These are phyloP conservation scores for Pollenia griseotomentosa DNA, from an alignment of 2,888 invertebrate genomes.

Conservation along the genomic window DNA sequence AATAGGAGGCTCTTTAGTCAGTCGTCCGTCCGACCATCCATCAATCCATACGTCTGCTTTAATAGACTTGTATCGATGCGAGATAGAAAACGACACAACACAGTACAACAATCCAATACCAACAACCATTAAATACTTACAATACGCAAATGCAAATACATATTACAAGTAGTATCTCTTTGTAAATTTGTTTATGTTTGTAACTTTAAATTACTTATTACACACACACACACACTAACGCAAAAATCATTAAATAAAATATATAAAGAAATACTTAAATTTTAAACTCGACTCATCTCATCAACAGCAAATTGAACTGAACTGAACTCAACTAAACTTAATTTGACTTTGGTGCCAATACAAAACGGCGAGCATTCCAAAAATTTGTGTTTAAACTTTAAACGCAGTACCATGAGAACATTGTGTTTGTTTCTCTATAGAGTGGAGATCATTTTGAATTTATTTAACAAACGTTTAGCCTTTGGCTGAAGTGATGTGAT, in stretches of 20 bases:
- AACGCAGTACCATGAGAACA: slow-evolving; percentile 43
- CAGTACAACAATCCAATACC: slow-evolving; percentile 7
- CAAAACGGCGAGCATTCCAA: not conserved
- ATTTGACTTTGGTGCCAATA: slow-evolving; percentile 31
- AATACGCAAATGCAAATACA: slow-evolving; percentile 23
- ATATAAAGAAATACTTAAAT: slow-evolving; percentile 5
- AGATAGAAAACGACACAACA: slow-evolving; percentile 10
- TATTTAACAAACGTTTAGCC: slow-evolving; percentile 58
- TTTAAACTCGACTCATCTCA: slow-evolving; percentile 24
- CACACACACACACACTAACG: not conserved
- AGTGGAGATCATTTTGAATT: slow-evolving; percentile 26
- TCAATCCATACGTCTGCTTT: slow-evolving; percentile 3
- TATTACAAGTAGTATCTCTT: slow-evolving; percentile 27
- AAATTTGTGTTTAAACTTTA: slow-evolving; percentile 39
- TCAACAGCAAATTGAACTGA: not conserved
- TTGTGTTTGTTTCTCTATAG: not conserved
- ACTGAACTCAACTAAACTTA: slow-evolving; percentile 19
- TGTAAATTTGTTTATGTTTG: slow-evolving; percentile 10
- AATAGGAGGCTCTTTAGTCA: slow-evolving; percentile 60
- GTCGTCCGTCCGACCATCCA: slow-evolving; percentile 39
- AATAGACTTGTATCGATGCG: slow-evolving; percentile 17
- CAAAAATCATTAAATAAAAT: not conserved
- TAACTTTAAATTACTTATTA: slow-evolving; percentile 52
- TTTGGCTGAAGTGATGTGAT: slow-evolving; percentile 61
- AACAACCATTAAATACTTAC: slow-evolving; percentile 3